Percentiles rank a stretch among this genome's conserved stretches.
Evolutionary conservation across 2,113 vertebrate species (phyloP).

Genomic region (Phalacrocorax carbo): DNA sequence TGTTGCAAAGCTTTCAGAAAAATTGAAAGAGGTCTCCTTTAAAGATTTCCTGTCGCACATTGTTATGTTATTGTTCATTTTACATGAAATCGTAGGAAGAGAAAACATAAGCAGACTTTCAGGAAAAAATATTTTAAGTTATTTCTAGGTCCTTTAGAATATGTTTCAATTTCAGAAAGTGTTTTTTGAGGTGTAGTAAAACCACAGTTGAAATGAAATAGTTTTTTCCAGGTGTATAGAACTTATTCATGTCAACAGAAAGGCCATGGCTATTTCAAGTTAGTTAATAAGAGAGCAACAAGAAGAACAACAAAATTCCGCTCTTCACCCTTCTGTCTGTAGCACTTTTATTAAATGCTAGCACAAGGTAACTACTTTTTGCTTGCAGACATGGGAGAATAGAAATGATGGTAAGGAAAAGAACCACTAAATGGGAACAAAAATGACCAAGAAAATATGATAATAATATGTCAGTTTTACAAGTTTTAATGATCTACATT

Average conservation of each 20-base stretch:
- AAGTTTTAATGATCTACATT: background rate
- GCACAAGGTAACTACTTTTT: background rate
- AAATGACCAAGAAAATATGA: background rate
- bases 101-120: background rate
- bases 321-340: background rate
- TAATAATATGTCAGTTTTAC: background rate
- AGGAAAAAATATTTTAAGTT: background rate
- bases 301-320: background rate
- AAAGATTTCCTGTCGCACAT: background rate
- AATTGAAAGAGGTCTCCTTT: background rate
- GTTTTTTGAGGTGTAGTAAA: background rate
- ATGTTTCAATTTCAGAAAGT: background rate
- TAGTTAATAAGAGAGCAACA: background rate
- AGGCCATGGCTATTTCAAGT: background rate
- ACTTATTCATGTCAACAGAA: background rate
- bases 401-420: background rate
- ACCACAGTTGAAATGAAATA: background rate
- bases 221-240: background rate
- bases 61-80: background rate
- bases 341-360: background rate
- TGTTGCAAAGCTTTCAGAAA: background rate
- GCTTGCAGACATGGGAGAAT: background rate
- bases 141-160: background rate
- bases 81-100: background rate
- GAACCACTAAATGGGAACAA: background rate